phyloP scores from a whole-genome alignment of 2,888 invertebrate species.

The Sclerodermus sp. region DNA sequence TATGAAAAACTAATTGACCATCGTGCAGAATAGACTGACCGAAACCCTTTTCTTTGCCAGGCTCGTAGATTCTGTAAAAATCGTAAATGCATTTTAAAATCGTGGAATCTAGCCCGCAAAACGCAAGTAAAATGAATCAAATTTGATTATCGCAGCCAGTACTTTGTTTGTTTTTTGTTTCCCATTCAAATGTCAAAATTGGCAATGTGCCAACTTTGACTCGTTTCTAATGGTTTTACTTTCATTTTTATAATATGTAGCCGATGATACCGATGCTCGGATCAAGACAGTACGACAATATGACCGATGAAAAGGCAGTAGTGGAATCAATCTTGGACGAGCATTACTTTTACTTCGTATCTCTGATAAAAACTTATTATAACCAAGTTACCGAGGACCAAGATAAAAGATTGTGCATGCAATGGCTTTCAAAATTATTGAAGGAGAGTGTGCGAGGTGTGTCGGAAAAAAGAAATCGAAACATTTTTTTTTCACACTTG shows the following conservation, averaged over 20 bases:
- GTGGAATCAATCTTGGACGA: conserved; percentile 42
- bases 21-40: conserved; percentile 92
- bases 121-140: too few relatives aligned
- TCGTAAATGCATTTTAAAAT: too few relatives aligned
- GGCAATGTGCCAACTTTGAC: too few relatives aligned
- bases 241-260: too few relatives aligned
- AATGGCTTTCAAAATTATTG: conserved; percentile 57
- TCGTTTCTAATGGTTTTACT: too few relatives aligned
- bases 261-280: too few relatives aligned
- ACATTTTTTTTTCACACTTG: conserved; percentile 57
- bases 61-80: conserved; percentile 67
- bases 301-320: conserved; percentile 16
- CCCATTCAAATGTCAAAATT: too few relatives aligned
- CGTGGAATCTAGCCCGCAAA: too few relatives aligned
- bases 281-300: too few relatives aligned
- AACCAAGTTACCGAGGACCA: conserved; percentile 33
- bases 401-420: conserved; percentile 32
- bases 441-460: conserved; percentile 48
- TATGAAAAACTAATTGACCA: conserved; percentile 85
- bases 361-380: conserved; percentile 48
- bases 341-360: conserved; percentile 58
- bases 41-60: conserved; percentile 84
- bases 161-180: too few relatives aligned
- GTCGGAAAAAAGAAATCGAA: conserved; percentile 54
- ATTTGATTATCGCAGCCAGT: too few relatives aligned